phyloP scores from a whole-genome alignment of 2,113 vertebrate genomes.

The Oxyura jamaicensis region DNA sequence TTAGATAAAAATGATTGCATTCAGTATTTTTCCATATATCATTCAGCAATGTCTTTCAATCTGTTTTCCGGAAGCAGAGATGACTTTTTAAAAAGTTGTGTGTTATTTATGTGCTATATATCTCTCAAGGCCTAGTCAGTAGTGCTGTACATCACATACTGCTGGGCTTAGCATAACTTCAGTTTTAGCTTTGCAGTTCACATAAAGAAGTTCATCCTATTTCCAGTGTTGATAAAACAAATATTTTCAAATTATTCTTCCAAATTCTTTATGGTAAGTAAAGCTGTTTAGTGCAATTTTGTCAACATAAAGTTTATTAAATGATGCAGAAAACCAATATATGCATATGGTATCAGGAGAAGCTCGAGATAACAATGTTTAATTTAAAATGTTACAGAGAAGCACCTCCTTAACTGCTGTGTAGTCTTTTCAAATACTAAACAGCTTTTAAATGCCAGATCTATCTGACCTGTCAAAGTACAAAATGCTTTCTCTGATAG shows the following conservation, averaged over 20 bases:
- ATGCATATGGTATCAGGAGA: not conserved
- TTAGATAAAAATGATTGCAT: not conserved
- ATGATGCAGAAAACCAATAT: not conserved
- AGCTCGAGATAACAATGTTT: fast-evolving
- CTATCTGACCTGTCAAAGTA: not conserved
- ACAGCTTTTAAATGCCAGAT: not conserved
- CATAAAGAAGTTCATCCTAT: not conserved
- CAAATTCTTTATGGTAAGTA: not conserved
- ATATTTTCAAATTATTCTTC: not conserved
- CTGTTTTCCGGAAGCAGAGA: not conserved
- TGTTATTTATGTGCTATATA: not conserved
- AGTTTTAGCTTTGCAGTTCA: not conserved
- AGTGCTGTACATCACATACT: not conserved
- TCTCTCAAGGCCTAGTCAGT: not conserved
- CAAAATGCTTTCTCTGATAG: not conserved
- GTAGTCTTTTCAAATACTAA: not conserved
- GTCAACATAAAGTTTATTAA: not conserved
- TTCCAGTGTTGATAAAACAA: not conserved
- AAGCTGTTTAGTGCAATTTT: not conserved
- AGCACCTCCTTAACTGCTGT: not conserved
- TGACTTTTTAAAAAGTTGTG: not conserved
- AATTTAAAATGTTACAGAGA: not conserved
- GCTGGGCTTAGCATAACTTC: not conserved
- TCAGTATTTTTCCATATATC: not conserved
- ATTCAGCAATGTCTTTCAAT: not conserved